phyloP scores from a whole-genome alignment of 1,140 invertebrate genomes.

The Drosophila ironensis region DNA sequence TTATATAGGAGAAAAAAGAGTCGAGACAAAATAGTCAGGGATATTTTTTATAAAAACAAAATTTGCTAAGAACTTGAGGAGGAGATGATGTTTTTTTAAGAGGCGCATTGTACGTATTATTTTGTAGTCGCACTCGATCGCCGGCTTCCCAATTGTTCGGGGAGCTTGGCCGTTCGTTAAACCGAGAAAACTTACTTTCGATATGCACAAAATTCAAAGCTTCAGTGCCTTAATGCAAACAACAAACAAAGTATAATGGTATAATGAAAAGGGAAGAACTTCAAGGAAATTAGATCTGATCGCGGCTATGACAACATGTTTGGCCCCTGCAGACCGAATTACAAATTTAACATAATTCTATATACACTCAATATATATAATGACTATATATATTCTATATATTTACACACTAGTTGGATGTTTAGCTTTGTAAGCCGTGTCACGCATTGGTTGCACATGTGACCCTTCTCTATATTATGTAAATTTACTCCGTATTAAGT shows the following conservation, averaged over 20 bases:
- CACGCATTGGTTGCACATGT: constrained; percentile 8
- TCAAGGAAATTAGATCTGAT: constrained; percentile 29
- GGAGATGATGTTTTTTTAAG: constrained; percentile 31
- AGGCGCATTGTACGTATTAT: constrained; percentile 47
- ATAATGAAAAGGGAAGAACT: constrained; percentile 6
- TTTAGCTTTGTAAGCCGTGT: constrained; percentile 64
- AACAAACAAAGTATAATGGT: constrained; percentile 1
- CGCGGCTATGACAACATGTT: constrained; percentile 33
- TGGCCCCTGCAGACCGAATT: constrained; percentile 43
- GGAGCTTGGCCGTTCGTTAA: background rate
- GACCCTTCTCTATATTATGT: constrained; percentile 67
- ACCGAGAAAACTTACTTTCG: constrained; percentile 49
- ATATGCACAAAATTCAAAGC: constrained; percentile 78
- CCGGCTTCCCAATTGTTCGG: background rate
- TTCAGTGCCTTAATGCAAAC: constrained; percentile 79
- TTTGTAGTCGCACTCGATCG: constrained; percentile 48
- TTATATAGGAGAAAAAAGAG: constrained; percentile 27
- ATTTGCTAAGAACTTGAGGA: constrained; percentile 47
- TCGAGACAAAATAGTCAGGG: constrained; percentile 67
- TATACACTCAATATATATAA: constrained; percentile 67
- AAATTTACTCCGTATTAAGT: constrained; percentile 71
- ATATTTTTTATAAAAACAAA: constrained; percentile 72
- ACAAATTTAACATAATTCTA: constrained; percentile 67
- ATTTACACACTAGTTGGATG: constrained; percentile 77
- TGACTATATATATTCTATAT: constrained; percentile 55